phyloP scores from a whole-genome alignment of 1,140 invertebrate species.

The Scylla paramamosain region DNA sequence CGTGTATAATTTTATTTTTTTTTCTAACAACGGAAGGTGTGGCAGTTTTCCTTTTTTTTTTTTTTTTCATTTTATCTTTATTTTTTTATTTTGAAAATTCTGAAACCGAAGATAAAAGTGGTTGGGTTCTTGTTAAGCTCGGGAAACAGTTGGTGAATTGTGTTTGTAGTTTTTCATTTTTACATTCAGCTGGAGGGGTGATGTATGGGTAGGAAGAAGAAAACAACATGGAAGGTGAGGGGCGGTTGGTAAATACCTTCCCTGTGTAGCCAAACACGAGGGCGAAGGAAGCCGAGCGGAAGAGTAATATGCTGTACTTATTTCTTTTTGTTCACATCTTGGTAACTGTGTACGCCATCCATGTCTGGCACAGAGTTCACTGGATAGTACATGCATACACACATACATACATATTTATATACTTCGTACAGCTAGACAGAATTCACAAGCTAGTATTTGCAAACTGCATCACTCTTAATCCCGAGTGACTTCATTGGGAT shows the following conservation, averaged over 20 bases:
- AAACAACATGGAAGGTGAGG: not conserved
- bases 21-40: not conserved
- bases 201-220: not conserved
- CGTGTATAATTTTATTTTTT: not conserved
- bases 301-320: too few relatives aligned
- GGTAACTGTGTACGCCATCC: too few relatives aligned
- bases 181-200: not conserved
- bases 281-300: not conserved
- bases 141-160: not conserved
- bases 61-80: not conserved
- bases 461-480: too few relatives aligned
- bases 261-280: not conserved
- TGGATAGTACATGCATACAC: too few relatives aligned
- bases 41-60: not conserved
- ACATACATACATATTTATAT: too few relatives aligned
- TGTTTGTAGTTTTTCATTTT: not conserved
- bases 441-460: too few relatives aligned
- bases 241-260: not conserved
- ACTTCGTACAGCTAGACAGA: too few relatives aligned
- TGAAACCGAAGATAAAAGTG: not conserved
- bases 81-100: not conserved
- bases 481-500: too few relatives aligned
- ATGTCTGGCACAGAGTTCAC: too few relatives aligned
- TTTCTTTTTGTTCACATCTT: too few relatives aligned
- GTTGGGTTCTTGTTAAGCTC: constrained; percentile 22